A percentile compares a stretch with the other conserved stretches of the same genome.
Conservation (phyloP, 2,113 vertebrate genomes). For the Xenus cinereus region DNA sequence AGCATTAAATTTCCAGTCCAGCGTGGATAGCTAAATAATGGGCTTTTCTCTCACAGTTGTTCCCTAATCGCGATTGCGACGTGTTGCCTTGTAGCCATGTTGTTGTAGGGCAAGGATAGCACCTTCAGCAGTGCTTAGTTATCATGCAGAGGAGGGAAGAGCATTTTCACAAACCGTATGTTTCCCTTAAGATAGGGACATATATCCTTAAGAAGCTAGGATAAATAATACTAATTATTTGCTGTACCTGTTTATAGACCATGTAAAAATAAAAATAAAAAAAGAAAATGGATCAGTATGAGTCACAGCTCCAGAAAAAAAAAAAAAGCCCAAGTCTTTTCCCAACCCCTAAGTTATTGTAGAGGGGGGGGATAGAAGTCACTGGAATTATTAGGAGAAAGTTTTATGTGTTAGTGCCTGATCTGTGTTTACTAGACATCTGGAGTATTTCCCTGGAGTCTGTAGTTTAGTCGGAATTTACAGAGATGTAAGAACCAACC, state of each 20-base stretch:
- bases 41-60: neutral
- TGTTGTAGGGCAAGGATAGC: neutral
- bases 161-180: neutral
- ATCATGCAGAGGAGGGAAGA: neutral
- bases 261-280: neutral
- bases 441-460: neutral
- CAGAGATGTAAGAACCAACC: neutral
- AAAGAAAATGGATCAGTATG: neutral
- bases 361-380: neutral
- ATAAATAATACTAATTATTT: neutral
- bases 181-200: neutral
- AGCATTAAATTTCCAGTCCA: neutral
- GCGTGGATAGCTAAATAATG: neutral
- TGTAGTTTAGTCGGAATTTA: neutral
- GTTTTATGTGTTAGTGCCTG: neutral
- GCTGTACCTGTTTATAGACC: neutral
- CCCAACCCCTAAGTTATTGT: neutral
- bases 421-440: neutral
- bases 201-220: neutral
- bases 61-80: fast-evolving
- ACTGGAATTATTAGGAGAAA: neutral
- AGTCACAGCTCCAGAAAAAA: neutral
- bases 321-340: neutral
- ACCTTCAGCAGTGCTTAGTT: neutral
- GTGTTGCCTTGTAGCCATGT: neutral